A percentile compares a stretch with the other conserved stretches of the same genome.
Conservation (phyloP, 2,113 vertebrate genomes). For the Elanus axillaris region DNA sequence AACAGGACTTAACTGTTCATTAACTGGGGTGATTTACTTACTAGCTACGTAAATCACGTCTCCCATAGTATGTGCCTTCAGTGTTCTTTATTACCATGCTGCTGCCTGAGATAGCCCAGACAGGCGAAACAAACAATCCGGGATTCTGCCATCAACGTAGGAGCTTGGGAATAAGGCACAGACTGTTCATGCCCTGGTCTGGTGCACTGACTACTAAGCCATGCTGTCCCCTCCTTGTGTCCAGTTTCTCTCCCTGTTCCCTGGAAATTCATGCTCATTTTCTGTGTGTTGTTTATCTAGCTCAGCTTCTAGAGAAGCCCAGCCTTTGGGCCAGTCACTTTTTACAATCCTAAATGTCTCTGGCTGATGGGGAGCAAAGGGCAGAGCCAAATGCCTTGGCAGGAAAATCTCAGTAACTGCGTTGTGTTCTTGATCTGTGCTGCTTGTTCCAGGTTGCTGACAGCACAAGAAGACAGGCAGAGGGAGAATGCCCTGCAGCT, state of each 20-base stretch:
- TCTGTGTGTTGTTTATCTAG: neutral
- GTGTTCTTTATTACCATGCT: neutral
- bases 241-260: neutral
- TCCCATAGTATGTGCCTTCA: neutral
- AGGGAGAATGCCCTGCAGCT: conserved; percentile 70
- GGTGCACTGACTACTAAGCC: neutral
- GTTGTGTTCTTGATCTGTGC: neutral
- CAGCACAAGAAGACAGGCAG: conserved; percentile 72
- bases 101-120: neutral
- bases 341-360: neutral
- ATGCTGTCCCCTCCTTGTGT: neutral
- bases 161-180: neutral
- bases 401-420: neutral
- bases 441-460: conserved; percentile 70
- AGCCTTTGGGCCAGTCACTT: neutral
- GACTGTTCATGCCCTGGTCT: neutral
- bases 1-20: neutral
- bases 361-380: neutral
- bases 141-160: neutral
- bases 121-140: neutral
- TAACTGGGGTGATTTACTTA: neutral
- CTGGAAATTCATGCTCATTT: neutral
- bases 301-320: neutral
- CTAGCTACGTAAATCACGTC: neutral
- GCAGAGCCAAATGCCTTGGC: neutral